Percentiles rank a stretch among this genome's conserved stretches.
Evolutionary conservation across 1,140 invertebrate genomes (phyloP).

Genomic region (Spodoptera frugiperda): DNA sequence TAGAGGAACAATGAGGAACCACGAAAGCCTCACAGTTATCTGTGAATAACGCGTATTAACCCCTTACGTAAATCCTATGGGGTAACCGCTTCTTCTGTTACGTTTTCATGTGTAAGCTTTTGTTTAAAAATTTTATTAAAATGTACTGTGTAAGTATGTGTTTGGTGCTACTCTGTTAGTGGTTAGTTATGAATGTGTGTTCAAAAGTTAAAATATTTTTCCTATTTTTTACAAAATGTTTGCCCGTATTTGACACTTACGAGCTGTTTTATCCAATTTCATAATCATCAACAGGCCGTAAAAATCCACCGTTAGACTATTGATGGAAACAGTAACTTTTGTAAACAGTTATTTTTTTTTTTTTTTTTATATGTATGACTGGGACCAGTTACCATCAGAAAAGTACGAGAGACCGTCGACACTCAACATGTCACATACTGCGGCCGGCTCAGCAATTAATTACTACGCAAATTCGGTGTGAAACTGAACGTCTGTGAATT

Average conservation of each 20-base stretch:
- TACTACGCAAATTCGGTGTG: slow-evolving; percentile 7
- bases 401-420: neutral
- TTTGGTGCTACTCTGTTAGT: neutral
- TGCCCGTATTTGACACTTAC: no score
- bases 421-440: neutral
- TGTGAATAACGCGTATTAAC: slow-evolving; percentile 30
- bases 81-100: slow-evolving; percentile 10
- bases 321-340: no score
- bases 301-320: no score
- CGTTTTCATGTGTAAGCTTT: slow-evolving; percentile 3
- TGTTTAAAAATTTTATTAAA: no score
- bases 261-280: no score
- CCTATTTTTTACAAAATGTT: no score
- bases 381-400: no score
- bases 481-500: slow-evolving; percentile 3
- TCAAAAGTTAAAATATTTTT: no score
- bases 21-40: slow-evolving; percentile 19
- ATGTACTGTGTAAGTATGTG: neutral
- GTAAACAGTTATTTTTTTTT: no score
- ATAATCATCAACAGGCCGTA: no score
- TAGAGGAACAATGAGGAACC: slow-evolving; percentile 28
- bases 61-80: slow-evolving; percentile 27
- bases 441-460: neutral
- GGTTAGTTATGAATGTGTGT: no score
- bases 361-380: no score